These are phyloP conservation scores for Drosophila prolongata DNA, from an alignment of 2,888 invertebrate genomes.

Conservation along the genomic window DNA sequence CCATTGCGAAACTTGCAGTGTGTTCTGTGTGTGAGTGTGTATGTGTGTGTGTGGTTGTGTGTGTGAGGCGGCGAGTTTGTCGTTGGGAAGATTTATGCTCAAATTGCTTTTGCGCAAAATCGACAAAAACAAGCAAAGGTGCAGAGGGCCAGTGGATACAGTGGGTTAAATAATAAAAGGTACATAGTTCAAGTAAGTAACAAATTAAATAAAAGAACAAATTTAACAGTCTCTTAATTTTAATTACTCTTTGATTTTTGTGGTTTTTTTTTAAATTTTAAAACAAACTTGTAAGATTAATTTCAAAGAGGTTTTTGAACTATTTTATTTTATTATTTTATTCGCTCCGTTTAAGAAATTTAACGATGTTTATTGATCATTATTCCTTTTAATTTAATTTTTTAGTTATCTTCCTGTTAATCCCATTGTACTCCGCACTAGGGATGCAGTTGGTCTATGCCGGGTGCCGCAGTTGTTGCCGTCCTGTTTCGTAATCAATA, in stretches of 20 bases:
- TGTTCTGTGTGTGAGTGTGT: constrained; percentile 1
- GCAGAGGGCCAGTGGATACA: constrained; percentile 21
- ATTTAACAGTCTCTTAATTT: neutral
- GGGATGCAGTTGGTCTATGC: constrained; percentile 36
- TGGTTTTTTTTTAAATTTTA: too few relatives aligned
- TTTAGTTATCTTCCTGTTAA: neutral
- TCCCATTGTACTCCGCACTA: constrained; percentile 47
- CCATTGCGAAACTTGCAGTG: constrained; percentile 54
- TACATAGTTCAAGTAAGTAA: neutral
- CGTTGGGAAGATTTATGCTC: constrained; percentile 74
- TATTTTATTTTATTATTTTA: too few relatives aligned
- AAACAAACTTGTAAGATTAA: too few relatives aligned
- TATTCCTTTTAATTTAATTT: too few relatives aligned
- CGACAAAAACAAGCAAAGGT: constrained; percentile 57
- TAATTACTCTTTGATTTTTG: neutral
- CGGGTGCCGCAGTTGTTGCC: constrained; percentile 56
- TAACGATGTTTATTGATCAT: too few relatives aligned
- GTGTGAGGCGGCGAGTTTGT: constrained; percentile 63
- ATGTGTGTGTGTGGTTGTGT: constrained; percentile 10
- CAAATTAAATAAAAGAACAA: too few relatives aligned
- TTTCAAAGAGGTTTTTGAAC: too few relatives aligned
- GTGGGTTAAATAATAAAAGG: constrained; percentile 24
- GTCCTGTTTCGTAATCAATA: constrained; percentile 74
- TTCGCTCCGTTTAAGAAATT: too few relatives aligned
- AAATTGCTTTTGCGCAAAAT: constrained; percentile 77